Percentiles rank a stretch among this genome's conserved stretches.
These are phyloP conservation scores for Pristiophorus japonicus DNA, from an alignment of 2,113 vertebrate species.

Conservation along the genomic window DNA sequence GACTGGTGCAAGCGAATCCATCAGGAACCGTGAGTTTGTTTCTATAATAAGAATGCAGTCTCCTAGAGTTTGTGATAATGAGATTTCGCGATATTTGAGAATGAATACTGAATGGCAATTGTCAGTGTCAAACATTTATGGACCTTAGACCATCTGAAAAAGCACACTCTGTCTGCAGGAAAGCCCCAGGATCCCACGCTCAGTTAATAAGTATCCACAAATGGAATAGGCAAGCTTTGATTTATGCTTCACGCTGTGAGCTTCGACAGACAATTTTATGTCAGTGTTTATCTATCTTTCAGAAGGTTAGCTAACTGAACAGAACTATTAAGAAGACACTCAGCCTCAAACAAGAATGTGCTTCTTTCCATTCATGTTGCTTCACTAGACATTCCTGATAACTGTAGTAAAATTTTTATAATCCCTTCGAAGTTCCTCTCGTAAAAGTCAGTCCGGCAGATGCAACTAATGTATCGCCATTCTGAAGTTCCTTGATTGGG, in stretches of 20 bases:
- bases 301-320: conserved; percentile 29
- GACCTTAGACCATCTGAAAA: conserved; percentile 27
- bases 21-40: not conserved
- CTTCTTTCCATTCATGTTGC: conserved; percentile 19
- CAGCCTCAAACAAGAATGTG: not conserved
- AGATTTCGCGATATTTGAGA: not conserved
- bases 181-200: conserved; percentile 22
- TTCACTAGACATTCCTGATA: conserved; percentile 20
- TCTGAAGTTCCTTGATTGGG: not conserved
- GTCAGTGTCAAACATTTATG: conserved; percentile 24
- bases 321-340: conserved; percentile 17
- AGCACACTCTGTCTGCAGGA: conserved; percentile 1
- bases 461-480: not conserved
- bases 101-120: conserved; percentile 32
- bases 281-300: conserved; percentile 28
- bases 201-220: conserved; percentile 14
- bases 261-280: conserved; percentile 31
- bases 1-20: not conserved
- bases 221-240: conserved; percentile 24
- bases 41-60: not conserved
- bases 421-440: conserved; percentile 1
- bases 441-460: not conserved
- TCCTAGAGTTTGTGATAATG: conserved; percentile 3
- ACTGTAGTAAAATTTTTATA: not conserved
- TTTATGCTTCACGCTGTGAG: conserved; percentile 9